Base-by-base conservation (phyloP, 1,140 invertebrate species). In the Drosophila carrolli region DNA sequence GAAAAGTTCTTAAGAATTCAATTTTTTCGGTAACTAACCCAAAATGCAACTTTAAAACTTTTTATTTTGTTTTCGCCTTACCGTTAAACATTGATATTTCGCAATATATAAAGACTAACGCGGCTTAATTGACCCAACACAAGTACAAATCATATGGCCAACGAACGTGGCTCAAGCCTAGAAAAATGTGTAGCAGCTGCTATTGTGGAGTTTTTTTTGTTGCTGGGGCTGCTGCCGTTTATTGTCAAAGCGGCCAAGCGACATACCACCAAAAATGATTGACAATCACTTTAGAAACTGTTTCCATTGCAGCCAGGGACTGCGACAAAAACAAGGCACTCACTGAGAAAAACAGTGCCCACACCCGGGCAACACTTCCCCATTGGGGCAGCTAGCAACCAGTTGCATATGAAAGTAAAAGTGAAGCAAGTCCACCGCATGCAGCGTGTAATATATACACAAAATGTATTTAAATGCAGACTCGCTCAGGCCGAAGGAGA, bases 371-470 rank as follows among this genome's bases (percentile, higher is more conserved):
- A 65, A n/a, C 56, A 43, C 84, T 88, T 86, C 83, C 79, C 82
- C 82, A 68, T 83, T 81, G 66, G 70, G 56, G 67, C 60, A 47
- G 61, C 46, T 62, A 47, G 62, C 81, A 89, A 89, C 84, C 80
- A 89, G 84, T 89, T 89, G 84, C 81, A 89, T 65, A 89, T 89
- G 84, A 89, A 89, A 89, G 84, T 89, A 89, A 89, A 89, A 89
- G 84, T 89, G 78, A 81, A 90, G 70, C 85, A 89, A 71, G 78
- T 82, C 73, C 80, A 54, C 38, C 47, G 14, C 27, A 51, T 51
- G 48, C 48, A 35, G 48, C 48, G n/a, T 16, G 13, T 51, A 51
- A 35, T 51, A 73, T 47, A 61, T 60, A 71, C 27, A 46, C 46
- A 50, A 73, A 60, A 56, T 82, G 78, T 78, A 85, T 80, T 84